These are phyloP conservation scores for Phalera bucephala DNA, from an alignment of 2,888 invertebrate genomes.

Conservation along the genomic window DNA sequence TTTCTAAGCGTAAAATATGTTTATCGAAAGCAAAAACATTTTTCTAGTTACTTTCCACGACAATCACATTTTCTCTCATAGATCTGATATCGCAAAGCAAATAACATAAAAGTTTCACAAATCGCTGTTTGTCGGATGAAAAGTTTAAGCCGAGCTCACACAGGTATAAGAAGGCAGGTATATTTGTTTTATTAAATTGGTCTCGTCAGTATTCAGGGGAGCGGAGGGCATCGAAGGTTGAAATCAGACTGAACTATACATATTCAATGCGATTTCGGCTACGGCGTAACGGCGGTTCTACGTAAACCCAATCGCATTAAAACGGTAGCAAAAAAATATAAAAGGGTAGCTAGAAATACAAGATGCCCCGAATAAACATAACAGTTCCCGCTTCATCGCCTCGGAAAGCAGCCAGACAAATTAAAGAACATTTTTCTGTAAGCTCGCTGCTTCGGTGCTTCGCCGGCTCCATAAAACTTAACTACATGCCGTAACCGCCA, in stretches of 20 bases:
- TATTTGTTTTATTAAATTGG: conserved; percentile 37
- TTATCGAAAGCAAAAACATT: conserved; percentile 8
- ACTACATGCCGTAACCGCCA: conserved; percentile 77
- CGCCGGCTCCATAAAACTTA: conserved; percentile 76
- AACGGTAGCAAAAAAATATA: conserved; percentile 59
- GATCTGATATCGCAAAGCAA: conserved; percentile 11
- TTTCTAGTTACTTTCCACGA: conserved; percentile 16
- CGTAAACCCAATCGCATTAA: conserved; percentile 72
- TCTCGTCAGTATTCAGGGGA: conserved; percentile 39
- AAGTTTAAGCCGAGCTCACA: conserved; percentile 19
- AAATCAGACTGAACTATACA: conserved; percentile 55
- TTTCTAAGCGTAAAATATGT: no score
- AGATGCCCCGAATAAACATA: conserved; percentile 70
- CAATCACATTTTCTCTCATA: conserved; percentile 11
- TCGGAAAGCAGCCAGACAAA: conserved; percentile 67
- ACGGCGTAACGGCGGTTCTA: conserved; percentile 44
- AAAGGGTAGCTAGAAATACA: conserved; percentile 60
- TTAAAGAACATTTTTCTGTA: conserved; percentile 76
- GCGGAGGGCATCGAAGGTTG: conserved; percentile 43
- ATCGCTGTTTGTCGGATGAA: conserved; percentile 15
- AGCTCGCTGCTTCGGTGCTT: conserved; percentile 58
- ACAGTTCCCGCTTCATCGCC: conserved; percentile 74
- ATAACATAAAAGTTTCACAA: conserved; percentile 19
- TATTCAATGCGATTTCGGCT: conserved; percentile 59
- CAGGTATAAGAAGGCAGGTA: conserved; percentile 26